Percentiles rank a stretch among this genome's conserved stretches.
Conservation (phyloP, 2,888 invertebrate species). For the Yponomeuta sedellus region DNA sequence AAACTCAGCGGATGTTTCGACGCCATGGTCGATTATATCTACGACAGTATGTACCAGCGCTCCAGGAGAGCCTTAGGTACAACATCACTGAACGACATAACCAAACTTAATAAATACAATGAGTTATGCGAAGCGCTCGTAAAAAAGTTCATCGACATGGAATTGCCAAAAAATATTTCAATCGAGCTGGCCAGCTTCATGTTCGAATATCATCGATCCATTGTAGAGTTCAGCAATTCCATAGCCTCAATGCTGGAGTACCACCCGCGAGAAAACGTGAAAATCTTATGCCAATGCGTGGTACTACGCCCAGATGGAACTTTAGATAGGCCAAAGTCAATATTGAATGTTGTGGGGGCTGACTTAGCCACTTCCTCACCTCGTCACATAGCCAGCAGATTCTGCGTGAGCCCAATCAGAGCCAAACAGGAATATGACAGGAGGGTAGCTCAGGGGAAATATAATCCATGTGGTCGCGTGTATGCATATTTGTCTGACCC, state of each 20-base stretch:
- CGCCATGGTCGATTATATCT: neutral
- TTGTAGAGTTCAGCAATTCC: neutral
- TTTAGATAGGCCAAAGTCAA: slow-evolving; percentile 1
- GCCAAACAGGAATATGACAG: neutral
- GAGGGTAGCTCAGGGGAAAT: neutral
- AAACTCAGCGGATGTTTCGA: neutral
- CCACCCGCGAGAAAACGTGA: neutral
- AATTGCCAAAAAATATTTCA: neutral
- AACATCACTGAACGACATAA: neutral
- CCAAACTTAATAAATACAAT: neutral
- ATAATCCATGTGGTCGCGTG: neutral
- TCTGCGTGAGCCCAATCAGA: neutral
- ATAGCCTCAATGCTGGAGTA: neutral
- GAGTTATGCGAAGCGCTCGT: neutral
- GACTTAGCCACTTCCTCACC: neutral
- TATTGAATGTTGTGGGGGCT: slow-evolving; percentile 2
- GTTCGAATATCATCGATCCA: neutral
- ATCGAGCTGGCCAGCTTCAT: slow-evolving; percentile 8
- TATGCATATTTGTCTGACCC: neutral
- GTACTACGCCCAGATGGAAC: neutral
- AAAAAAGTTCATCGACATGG: neutral
- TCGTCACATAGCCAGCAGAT: neutral
- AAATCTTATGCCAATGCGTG: neutral
- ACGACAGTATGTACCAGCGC: neutral
- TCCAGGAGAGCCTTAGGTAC: too few species aligned